Evolutionary conservation across 2,797 vertebrate genomes (phyloP), one percentile per base, ranked within the genome.

Genomic region (Vultur gryphus): DNA sequence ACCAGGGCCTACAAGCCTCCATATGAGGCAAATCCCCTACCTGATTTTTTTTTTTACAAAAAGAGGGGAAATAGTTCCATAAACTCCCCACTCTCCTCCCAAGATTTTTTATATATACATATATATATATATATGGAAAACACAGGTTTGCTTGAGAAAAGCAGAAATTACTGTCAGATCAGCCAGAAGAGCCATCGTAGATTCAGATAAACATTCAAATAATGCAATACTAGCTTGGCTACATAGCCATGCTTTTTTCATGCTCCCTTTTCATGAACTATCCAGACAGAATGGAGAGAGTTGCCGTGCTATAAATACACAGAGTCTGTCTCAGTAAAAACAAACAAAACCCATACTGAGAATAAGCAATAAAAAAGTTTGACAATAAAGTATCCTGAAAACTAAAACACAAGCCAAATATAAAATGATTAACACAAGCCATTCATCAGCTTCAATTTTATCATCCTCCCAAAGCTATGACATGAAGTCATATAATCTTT

Each of bases 301-400:
- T 46, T 75, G 77, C 31, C 83, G 61, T 7, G 7, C 81, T 94
- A 87, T 58, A 83, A 96, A 96, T 94, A 93, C 12, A 25, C 88
- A 55, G 73, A 62, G 84, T 43, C 41, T 93, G 84, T 49, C 91
- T 94, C 88, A 85, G 70, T 66, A 71, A 88, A 97, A 96, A 81
- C 31, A 92, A 95, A 93, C 41, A 94, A 87, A 95, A 94, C 59
- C 31, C 33, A 54, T n/a, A 44, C 29, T 54, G 51, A 84, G 92
- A 87, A 93, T 25, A 11, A 73, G 58, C 44, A 73, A 90, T 81
- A 79, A 91, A 81, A 87, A 80, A 72, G 51, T 89, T 89, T 82
- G 58, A 92, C 80, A 96, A 76, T 83, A 84, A 97, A 96, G 64
- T 57, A 88, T 61, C 41, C 79, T 55, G 85, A 89, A 97, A 94